Conservation (phyloP, 1,140 invertebrate species). For the Cardiocondyla obscurior region DNA sequence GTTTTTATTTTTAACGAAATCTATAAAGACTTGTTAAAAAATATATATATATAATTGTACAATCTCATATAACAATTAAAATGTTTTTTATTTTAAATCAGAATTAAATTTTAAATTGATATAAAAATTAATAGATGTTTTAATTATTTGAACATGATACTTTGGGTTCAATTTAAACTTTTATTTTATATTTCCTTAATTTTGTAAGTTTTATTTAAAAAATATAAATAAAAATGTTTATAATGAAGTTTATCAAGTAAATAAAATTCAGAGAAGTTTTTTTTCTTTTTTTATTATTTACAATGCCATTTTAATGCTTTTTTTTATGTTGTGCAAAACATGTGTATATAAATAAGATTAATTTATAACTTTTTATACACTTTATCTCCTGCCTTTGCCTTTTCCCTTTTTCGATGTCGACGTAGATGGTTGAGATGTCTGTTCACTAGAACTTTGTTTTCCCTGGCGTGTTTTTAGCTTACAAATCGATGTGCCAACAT, state of each 20-base stretch:
- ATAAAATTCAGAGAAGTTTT: neutral
- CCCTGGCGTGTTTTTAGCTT: conserved; percentile 93
- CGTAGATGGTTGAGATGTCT: conserved; percentile 74
- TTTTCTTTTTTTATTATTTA: neutral
- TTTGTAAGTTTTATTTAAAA: no score
- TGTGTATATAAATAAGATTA: conserved; percentile 1
- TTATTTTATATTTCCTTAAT: no score
- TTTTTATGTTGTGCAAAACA: neutral
- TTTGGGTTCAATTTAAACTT: no score
- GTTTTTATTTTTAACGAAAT: neutral
- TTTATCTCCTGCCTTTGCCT: conserved; percentile 81
- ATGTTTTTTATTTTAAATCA: no score
- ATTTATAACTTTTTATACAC: neutral
- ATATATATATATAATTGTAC: no score
- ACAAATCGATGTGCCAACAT: conserved; percentile 94
- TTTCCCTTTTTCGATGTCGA: conserved; percentile 80
- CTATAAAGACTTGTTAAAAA: neutral
- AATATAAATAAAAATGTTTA: no score
- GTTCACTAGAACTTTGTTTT: conserved; percentile 81
- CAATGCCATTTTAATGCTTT: neutral
- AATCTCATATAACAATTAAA: neutral
- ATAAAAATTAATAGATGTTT: no score
- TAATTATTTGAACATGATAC: no score
- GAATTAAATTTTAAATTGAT: no score
- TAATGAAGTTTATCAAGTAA: neutral